Evolutionary conservation across 2,888 invertebrate species (phyloP), one percentile per base, ranked within the genome.

Genomic region (Allolobophora icterica): DNA sequence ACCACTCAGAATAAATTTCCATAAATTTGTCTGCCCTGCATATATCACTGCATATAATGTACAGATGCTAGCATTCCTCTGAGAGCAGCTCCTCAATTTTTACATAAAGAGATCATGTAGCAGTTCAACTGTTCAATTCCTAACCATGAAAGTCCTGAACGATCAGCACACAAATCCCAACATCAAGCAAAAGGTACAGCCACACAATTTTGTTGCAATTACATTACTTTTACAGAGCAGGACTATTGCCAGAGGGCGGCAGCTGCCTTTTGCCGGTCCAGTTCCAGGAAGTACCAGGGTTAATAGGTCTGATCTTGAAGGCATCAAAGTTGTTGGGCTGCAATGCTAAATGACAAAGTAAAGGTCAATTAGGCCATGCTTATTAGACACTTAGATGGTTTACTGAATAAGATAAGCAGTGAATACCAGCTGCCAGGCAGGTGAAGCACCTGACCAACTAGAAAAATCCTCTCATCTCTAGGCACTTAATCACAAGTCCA

Each of bases 401-500:
- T 52, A 52, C 24, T 21, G 52, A 52, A 52, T 52, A 15, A 4
- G 52, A 24, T 52, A 52, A 52, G 52, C 52, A 52, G 52, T 21
- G 21, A 42, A 52, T 21, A 24, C 2, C 52, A 21, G 52, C 52
- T 52, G 52, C 24, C 52, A 52, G 52, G 52, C 24, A 52, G 52
- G 52, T 52, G 52, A 52, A 21, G 52, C 71, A 71, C n/a, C 71
- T 71, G 71, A 71, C 71, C 30, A 8, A 0, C 8, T n/a, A 71
- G 71, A 71, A 5, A n/a, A 71, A 71, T 71, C 71, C 71, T 71
- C 71, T 71, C 71, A 71, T 71, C 71, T 8, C 30, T 17, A 71
- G n/a, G 71, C 71, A 71, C 71, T 71, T n/a, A 71, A 71, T 71
- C 71, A 71, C n/a, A n/a, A n/a, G 71, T 71, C n/a, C 71, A 71